Percentiles rank a stretch among this genome's conserved stretches.
Evolutionary conservation across 2,113 vertebrate genomes (phyloP).

Genomic region (Amphiprion ocellaris): DNA sequence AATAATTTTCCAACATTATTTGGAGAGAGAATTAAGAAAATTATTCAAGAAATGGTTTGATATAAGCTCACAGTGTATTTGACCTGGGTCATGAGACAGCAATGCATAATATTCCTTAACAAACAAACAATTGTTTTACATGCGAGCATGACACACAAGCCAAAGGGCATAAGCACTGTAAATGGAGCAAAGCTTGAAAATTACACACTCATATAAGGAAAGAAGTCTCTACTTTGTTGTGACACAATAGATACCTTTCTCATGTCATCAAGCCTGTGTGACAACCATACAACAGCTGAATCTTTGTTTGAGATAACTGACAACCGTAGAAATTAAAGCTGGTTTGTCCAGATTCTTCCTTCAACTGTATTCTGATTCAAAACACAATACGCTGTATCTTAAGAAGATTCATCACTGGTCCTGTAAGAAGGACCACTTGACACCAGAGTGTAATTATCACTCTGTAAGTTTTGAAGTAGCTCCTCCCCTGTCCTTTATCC

Average conservation of each 20-base stretch:
- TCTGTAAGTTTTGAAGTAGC: constrained; percentile 14
- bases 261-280: constrained; percentile 53
- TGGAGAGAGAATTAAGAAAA: constrained; percentile 41
- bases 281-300: constrained; percentile 60
- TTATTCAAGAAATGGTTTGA: constrained; percentile 11
- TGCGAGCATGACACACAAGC: constrained; percentile 65
- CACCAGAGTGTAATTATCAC: not conserved
- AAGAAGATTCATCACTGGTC: constrained; percentile 13
- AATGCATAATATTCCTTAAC: constrained; percentile 34
- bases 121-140: constrained; percentile 57
- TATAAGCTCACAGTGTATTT: constrained; percentile 26
- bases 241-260: constrained; percentile 68
- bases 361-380: constrained; percentile 47
- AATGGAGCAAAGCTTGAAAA: constrained; percentile 59
- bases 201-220: constrained; percentile 63
- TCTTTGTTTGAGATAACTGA: constrained; percentile 60
- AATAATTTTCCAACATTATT: constrained; percentile 45
- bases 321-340: constrained; percentile 64
- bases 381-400: constrained; percentile 41
- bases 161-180: constrained; percentile 42
- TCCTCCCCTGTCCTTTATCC: not conserved
- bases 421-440: constrained; percentile 10
- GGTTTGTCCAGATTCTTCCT: constrained; percentile 53
- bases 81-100: constrained; percentile 62
- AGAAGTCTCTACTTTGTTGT: constrained; percentile 57